Conservation (phyloP, 2,797 vertebrate genomes). For the Buceros bicornis region DNA sequence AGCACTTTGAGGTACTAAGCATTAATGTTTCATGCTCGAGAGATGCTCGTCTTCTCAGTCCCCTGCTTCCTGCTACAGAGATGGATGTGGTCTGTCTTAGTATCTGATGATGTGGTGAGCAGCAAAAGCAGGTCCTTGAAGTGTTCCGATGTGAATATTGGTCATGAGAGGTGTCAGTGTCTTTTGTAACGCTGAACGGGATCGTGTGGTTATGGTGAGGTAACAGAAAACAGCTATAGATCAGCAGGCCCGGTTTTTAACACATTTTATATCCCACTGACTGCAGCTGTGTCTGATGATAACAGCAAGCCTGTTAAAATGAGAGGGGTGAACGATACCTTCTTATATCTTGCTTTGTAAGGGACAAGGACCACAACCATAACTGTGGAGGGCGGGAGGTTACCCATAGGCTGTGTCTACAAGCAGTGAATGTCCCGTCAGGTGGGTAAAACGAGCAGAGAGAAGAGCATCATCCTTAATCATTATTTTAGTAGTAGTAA, state of each 20-base stretch:
- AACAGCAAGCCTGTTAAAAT: background rate
- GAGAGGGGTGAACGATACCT: background rate
- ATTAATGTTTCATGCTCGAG: background rate
- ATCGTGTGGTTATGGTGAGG: background rate
- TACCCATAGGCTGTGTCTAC: background rate
- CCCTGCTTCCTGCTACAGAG: background rate
- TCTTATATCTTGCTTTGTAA: background rate
- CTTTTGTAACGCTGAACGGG: background rate
- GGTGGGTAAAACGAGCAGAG: background rate
- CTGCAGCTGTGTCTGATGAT: background rate
- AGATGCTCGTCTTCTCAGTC: background rate
- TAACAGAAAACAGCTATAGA: background rate
- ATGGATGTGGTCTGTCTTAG: background rate
- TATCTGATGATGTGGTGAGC: background rate
- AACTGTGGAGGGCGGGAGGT: background rate
- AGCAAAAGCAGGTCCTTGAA: background rate
- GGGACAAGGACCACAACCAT: background rate
- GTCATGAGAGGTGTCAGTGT: background rate
- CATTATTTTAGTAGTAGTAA: rapidly evolving
- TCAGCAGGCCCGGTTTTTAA: background rate
- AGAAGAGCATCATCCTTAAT: background rate
- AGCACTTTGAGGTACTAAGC: background rate
- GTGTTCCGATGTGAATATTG: background rate
- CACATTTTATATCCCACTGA: background rate
- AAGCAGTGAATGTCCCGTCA: background rate